A percentile compares a stretch with the other conserved stretches of the same genome.
phyloP scores from a whole-genome alignment of 2,113 vertebrate genomes.

The Solea senegalensis region DNA sequence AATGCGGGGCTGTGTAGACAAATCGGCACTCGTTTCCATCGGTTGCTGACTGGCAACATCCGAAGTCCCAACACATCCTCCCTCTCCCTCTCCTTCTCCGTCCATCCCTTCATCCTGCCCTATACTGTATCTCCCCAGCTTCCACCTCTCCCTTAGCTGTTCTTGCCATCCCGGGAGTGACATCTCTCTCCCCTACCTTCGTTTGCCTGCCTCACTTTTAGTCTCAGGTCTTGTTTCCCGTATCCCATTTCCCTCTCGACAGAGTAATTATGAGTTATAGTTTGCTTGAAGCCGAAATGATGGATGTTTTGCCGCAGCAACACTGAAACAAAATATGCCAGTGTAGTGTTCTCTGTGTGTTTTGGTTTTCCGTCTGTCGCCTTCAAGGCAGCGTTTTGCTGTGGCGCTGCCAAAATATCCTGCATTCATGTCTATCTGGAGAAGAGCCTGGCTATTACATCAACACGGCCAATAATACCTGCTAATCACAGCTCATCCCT shows the following conservation, averaged over 20 bases:
- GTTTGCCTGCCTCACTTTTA: background rate
- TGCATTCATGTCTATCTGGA: background rate
- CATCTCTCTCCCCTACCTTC: background rate
- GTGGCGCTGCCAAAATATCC: conserved; percentile 15
- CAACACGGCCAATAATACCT: background rate
- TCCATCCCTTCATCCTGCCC: conserved; percentile 24
- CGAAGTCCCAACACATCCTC: conserved; percentile 57
- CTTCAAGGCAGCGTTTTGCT: conserved; percentile 32
- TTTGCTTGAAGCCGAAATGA: conserved; percentile 52
- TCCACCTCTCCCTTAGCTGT: conserved; percentile 12
- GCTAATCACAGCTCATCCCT: background rate
- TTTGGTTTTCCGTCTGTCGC: conserved; percentile 35
- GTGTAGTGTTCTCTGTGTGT: conserved; percentile 6
- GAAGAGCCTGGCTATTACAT: background rate
- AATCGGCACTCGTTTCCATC: conserved; percentile 65
- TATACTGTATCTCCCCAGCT: conserved; percentile 18
- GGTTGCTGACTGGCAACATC: conserved; percentile 56
- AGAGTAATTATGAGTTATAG: conserved; percentile 49
- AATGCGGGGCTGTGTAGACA: conserved; percentile 65
- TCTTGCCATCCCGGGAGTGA: conserved; percentile 11
- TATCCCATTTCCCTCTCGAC: conserved; percentile 33
- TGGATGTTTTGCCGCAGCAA: conserved; percentile 44
- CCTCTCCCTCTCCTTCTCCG: conserved; percentile 7
- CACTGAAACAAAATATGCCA: conserved; percentile 25
- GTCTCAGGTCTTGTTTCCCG: conserved; percentile 39